phyloP scores from a whole-genome alignment of 92 coral and sea anemone species.

The Parazoanthus swiftii region DNA sequence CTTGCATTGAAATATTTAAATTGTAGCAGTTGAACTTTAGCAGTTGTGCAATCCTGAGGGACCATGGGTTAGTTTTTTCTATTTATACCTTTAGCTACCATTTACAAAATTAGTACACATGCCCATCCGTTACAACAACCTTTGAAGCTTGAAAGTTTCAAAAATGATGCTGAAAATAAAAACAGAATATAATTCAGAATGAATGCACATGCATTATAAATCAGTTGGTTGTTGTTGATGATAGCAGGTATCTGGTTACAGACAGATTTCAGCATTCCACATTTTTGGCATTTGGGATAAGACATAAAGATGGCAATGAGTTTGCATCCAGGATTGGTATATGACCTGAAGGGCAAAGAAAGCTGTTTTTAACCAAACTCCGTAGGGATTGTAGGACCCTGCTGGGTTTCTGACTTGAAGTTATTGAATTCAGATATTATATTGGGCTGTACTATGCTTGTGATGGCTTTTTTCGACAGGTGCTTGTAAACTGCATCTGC shows the following conservation, averaged over 20 bases:
- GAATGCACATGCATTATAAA: background rate
- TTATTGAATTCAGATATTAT: constrained; percentile 21
- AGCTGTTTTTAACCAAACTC: background rate
- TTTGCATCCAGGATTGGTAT: constrained; percentile 7
- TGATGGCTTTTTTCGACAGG: constrained; percentile 34
- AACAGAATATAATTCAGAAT: background rate
- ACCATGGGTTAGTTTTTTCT: background rate
- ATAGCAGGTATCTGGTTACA: constrained; percentile 25
- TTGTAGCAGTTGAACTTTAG: background rate
- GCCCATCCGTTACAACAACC: background rate
- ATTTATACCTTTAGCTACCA: background rate
- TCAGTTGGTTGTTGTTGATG: constrained; percentile 6
- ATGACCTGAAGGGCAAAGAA: background rate
- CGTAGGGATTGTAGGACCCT: constrained; percentile 8
- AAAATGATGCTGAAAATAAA: background rate
- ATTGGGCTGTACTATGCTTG: constrained; percentile 21
- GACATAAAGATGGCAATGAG: background rate
- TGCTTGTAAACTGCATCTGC: constrained; percentile 29
- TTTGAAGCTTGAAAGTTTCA: background rate
- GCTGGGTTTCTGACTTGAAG: constrained; percentile 34
- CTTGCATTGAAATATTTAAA: background rate
- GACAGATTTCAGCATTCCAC: constrained; percentile 12
- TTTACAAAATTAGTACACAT: background rate
- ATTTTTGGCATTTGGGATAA: background rate
- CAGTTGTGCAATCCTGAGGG: background rate